phyloP scores from a whole-genome alignment of 2,888 invertebrate genomes.

The Himalopsyche tibetana region DNA sequence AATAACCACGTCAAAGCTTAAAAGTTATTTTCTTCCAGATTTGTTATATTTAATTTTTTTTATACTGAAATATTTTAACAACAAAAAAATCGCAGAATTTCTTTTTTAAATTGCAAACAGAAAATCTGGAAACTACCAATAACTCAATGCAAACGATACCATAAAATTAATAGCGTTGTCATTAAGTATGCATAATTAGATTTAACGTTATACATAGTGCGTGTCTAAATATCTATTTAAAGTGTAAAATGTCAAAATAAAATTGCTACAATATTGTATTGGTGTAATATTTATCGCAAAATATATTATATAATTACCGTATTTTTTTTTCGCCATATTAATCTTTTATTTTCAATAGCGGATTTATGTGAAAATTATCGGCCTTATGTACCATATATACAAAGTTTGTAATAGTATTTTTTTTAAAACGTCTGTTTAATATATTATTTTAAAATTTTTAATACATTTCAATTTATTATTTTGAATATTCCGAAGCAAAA shows the following conservation, averaged over 20 bases:
- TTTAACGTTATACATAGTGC: constrained; percentile 52
- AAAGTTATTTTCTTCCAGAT: neutral
- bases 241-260: constrained; percentile 62
- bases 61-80: too few relatives aligned
- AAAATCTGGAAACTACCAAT: neutral
- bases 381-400: constrained; percentile 61
- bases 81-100: neutral
- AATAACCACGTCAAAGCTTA: neutral
- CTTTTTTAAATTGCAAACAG: neutral
- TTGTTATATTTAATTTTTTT: too few relatives aligned
- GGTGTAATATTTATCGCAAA: constrained; percentile 62
- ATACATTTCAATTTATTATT: too few relatives aligned
- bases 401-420: constrained; percentile 48
- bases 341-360: constrained; percentile 52
- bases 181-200: neutral
- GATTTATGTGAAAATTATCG: constrained; percentile 65
- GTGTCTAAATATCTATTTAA: constrained; percentile 65
- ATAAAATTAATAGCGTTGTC: neutral
- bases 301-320: constrained; percentile 50
- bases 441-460: too few relatives aligned
- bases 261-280: constrained; percentile 54
- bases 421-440: neutral
- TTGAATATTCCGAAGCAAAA: too few relatives aligned
- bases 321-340: constrained; percentile 64
- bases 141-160: constrained; percentile 5